Evolutionary conservation across 2,797 vertebrate species (phyloP).

Genomic region (Enoplosus armatus): DNA sequence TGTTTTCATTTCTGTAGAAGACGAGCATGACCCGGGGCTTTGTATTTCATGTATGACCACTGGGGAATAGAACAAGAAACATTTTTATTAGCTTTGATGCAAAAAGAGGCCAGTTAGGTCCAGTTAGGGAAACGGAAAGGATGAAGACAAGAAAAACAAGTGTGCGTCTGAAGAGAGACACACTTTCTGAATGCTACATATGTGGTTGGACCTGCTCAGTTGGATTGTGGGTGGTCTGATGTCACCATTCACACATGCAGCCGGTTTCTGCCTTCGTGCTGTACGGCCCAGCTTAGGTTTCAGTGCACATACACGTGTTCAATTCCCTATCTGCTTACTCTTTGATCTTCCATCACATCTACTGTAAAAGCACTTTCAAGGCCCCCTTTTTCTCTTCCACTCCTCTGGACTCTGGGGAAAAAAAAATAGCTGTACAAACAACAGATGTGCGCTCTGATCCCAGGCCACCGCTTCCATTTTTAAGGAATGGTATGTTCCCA

Average conservation of each 20-base stretch:
- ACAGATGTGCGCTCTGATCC: conserved; percentile 73
- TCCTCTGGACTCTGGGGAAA: conserved; percentile 37
- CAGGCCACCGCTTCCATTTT: conserved; percentile 54
- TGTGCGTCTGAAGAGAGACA: background rate
- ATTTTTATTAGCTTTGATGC: conserved; percentile 48
- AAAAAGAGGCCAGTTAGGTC: conserved; percentile 26
- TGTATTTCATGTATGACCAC: conserved; percentile 15
- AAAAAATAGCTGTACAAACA: conserved; percentile 66
- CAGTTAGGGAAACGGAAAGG: conserved; percentile 14
- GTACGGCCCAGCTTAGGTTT: conserved; percentile 65
- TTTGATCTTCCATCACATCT: conserved; percentile 67
- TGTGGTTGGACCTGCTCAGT: conserved; percentile 79
- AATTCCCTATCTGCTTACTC: conserved; percentile 37
- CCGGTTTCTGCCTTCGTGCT: conserved; percentile 73
- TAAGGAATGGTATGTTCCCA: conserved; percentile 61
- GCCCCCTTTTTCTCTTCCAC: conserved; percentile 16
- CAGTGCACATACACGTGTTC: conserved; percentile 52
- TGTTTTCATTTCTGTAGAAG: conserved; percentile 28
- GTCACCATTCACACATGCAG: conserved; percentile 71
- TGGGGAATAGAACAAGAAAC: conserved; percentile 28
- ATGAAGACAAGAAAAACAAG: conserved; percentile 4
- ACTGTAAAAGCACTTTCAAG: conserved; percentile 44
- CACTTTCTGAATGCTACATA: conserved; percentile 47
- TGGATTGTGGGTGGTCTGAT: conserved; percentile 81
- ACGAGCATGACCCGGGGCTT: conserved; percentile 20